phyloP scores from a whole-genome alignment of 2,888 invertebrate genomes.

The Phengaris alcon region DNA sequence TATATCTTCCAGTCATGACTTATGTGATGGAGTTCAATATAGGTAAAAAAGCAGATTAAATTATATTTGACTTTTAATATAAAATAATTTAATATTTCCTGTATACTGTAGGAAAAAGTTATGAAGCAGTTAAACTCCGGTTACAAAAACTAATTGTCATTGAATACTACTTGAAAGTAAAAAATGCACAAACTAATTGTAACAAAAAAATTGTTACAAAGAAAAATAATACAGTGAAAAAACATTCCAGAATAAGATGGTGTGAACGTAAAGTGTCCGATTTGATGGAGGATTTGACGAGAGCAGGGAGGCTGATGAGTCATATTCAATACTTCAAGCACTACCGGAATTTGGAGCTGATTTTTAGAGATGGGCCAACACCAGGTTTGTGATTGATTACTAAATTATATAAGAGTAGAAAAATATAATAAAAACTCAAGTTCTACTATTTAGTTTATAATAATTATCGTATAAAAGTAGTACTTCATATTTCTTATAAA shows the following conservation, averaged over 20 bases:
- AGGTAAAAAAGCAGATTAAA: constrained; percentile 62
- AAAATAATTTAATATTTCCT: background rate
- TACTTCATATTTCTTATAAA: background rate
- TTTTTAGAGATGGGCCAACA: constrained; percentile 75
- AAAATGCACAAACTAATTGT: no score
- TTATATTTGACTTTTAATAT: no score
- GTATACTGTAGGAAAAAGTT: background rate
- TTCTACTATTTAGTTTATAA: no score
- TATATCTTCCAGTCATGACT: constrained; percentile 85
- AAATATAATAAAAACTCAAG: no score
- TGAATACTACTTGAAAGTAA: no score
- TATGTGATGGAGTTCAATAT: constrained; percentile 82
- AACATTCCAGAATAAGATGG: constrained; percentile 64
- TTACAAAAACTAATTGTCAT: no score
- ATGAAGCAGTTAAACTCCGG: no score
- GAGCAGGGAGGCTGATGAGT: constrained; percentile 74
- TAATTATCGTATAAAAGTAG: background rate
- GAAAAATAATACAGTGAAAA: background rate
- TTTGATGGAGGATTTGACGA: constrained; percentile 58
- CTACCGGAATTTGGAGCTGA: constrained; percentile 76
- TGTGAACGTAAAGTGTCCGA: constrained; percentile 65
- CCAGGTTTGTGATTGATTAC: constrained; percentile 55
- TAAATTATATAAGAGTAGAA: background rate
- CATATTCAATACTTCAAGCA: constrained; percentile 83
- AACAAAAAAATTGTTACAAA: no score